phyloP scores from a whole-genome alignment of 2,797 vertebrate genomes.

The Mus minutoides region DNA sequence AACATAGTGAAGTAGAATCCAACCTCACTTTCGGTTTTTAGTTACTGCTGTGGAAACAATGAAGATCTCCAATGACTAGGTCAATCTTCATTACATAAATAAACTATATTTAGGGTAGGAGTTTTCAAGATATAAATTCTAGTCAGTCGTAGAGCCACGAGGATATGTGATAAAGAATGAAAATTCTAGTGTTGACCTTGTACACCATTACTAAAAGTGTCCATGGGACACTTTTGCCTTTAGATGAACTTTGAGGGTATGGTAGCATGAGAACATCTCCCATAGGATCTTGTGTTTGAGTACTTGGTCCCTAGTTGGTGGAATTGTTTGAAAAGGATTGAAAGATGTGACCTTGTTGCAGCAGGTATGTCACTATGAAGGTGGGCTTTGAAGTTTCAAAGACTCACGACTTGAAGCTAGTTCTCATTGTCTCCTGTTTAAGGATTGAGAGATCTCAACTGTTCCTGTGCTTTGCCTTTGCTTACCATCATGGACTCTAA shows the following conservation, averaged over 20 bases:
- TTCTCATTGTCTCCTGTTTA: not conserved
- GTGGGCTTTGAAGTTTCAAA: not conserved
- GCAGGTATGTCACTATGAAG: not conserved
- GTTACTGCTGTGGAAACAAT: not conserved
- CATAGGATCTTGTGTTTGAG: not conserved
- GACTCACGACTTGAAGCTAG: not conserved
- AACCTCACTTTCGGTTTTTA: not conserved
- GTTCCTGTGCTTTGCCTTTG: not conserved
- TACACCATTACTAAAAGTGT: not conserved
- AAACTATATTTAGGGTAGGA: not conserved
- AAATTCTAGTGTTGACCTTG: not conserved
- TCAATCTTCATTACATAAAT: not conserved
- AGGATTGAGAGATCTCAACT: not conserved
- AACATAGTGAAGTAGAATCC: not conserved
- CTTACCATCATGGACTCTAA: not conserved
- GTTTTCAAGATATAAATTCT: not conserved
- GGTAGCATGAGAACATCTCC: too few species aligned
- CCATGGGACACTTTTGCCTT: not conserved
- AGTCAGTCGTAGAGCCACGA: conserved; percentile 7
- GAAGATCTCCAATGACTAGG: not conserved
- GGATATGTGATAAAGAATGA: not conserved
- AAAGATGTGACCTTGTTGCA: not conserved
- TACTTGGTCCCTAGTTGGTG: too few species aligned
- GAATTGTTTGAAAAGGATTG: too few species aligned
- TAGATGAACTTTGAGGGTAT: not conserved